Evolutionary conservation across 2,113 vertebrate genomes (phyloP).

Genomic region (Phasianus colchicus): DNA sequence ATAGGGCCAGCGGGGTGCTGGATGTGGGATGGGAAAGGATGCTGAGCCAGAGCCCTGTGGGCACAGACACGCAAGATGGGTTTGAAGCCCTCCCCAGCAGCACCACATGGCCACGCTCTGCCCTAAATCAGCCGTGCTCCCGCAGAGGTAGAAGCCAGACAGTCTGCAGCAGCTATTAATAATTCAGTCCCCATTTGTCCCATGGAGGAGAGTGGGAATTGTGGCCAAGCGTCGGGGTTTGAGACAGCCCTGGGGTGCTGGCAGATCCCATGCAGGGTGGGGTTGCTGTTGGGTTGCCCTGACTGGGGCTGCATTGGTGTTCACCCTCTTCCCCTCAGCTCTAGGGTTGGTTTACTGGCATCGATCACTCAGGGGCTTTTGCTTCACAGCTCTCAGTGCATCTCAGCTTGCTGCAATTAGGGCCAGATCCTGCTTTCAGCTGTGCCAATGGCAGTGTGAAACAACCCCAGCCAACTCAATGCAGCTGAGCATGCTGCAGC

Average conservation of each 20-base stretch:
- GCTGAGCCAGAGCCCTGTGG: neutral
- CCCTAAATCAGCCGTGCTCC: conserved; percentile 29
- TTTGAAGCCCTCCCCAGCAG: neutral
- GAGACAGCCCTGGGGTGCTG: neutral
- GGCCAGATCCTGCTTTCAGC: neutral
- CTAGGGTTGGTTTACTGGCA: fast-evolving
- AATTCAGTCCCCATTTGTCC: conserved; percentile 75
- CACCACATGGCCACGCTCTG: neutral
- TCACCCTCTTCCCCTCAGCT: neutral
- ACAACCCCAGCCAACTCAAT: neutral
- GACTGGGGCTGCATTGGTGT: neutral
- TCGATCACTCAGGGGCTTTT: fast-evolving
- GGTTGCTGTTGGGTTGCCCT: neutral
- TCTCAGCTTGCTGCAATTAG: neutral
- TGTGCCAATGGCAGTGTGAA: neutral
- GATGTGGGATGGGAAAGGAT: neutral
- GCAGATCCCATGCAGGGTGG: neutral
- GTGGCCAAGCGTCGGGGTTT: neutral
- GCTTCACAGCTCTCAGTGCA: neutral
- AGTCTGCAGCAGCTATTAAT: conserved; percentile 76
- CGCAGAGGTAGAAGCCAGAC: conserved; percentile 49
- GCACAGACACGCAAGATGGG: neutral
- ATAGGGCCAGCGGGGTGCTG: neutral
- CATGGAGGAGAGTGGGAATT: conserved; percentile 11
- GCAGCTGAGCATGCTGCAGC: fast-evolving